Base-by-base conservation (phyloP, 2,113 vertebrate genomes). In the Lucifuga dentata region DNA sequence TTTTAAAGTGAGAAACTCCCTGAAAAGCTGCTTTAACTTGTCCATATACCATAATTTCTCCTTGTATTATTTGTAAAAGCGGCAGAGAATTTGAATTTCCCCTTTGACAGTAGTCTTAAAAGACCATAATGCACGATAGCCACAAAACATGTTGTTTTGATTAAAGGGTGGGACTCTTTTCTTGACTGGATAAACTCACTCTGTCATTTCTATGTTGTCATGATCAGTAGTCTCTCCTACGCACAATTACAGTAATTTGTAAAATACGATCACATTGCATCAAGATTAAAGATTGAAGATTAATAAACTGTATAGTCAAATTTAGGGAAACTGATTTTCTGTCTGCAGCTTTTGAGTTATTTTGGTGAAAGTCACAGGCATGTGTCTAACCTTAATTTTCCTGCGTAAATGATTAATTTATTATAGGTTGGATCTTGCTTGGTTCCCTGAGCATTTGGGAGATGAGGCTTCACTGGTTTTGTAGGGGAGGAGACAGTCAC, bases 191-290 rank as follows among this genome's bases (percentile, higher is more conserved):
- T 29, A 29, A 29, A 29, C 26, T 29, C 26, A 5, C n/a, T 3
- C 26, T 29, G 26, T 7, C n/a, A n/a, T n/a, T n/a, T n/a, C n/a
- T n/a, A n/a, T 29, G 26, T 7, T 29, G 3, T 29, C 26, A 29
- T 29, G 26, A 29, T 29, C 26, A 7, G 3, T 29, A 29, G 26
- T 29, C 26, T 5, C 26, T 29, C 26, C 26, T 29, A 29, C 26
- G 7, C 48, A 23, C 19, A 61, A 69, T 62, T 24, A 20, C 44
- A 20, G 7, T 9, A 2, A 57, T 66, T 51, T 8, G 57, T 61
- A 38, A 46, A 32, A 2, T 23, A 50, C n/a, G n/a, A n/a, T n/a
- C n/a, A n/a, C n/a, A n/a, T n/a, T n/a, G n/a, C n/a, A n/a, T n/a
- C n/a, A n/a, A n/a, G n/a, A n/a, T n/a, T n/a, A n/a, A n/a, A n/a